Evolutionary conservation across 2,797 vertebrate genomes (phyloP).

Genomic region (Eupleurogrammus muticus): DNA sequence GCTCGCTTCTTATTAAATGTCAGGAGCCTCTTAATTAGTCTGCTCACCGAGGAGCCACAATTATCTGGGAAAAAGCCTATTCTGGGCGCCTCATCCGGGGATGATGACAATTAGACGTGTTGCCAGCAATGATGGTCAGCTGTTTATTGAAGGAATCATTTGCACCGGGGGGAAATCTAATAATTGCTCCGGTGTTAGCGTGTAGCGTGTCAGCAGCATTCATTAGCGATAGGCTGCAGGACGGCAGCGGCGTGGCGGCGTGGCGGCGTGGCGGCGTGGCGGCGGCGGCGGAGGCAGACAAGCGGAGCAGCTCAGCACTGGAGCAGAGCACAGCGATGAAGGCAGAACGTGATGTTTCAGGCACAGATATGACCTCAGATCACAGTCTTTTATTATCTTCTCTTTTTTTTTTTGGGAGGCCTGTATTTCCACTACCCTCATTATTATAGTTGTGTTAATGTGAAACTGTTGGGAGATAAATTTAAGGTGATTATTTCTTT

Average conservation of each 20-base stretch:
- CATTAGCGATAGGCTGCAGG: conserved; percentile 62
- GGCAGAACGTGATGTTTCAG: neutral
- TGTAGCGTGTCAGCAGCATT: conserved; percentile 67
- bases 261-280: too few species aligned
- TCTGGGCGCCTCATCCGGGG: conserved; percentile 62
- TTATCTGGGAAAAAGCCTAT: conserved; percentile 69
- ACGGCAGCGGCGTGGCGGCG: too few species aligned
- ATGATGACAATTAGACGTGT: conserved; percentile 72
- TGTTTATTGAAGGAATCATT: conserved; percentile 77
- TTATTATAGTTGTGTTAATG: neutral
- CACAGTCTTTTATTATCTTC: neutral
- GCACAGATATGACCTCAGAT: conserved; percentile 7
- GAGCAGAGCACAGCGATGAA: conserved; percentile 17
- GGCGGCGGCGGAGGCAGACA: conserved; percentile 17
- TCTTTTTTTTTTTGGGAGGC: neutral
- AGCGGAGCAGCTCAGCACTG: conserved; percentile 4
- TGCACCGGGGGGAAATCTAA: conserved; percentile 73
- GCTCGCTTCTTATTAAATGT: conserved; percentile 64
- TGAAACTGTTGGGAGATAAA: neutral
- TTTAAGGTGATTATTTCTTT: neutral
- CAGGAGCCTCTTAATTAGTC: conserved; percentile 76
- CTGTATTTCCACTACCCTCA: neutral
- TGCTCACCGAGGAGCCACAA: conserved; percentile 60
- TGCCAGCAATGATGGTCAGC: conserved; percentile 75
- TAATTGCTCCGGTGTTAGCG: conserved; percentile 72